Evolutionary conservation across 2,888 invertebrate species (phyloP).

Genomic region (Agrotis exclamationis): DNA sequence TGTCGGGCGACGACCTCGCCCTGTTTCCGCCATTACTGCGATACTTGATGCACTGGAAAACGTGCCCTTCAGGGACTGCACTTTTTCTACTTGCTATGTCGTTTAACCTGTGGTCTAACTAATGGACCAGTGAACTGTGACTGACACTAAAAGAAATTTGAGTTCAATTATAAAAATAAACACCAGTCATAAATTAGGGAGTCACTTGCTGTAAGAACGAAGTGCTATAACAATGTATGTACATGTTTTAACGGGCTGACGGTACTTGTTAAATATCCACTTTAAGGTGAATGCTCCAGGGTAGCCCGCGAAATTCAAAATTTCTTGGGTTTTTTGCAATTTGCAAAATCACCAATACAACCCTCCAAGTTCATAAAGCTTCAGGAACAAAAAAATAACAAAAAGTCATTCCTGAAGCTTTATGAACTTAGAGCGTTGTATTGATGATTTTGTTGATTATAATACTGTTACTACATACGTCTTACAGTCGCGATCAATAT

Average conservation of each 20-base stretch:
- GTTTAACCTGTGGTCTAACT: neutral
- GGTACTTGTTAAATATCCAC: slow-evolving; percentile 32
- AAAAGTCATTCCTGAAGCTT: too few relatives aligned
- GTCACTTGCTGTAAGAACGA: slow-evolving; percentile 10
- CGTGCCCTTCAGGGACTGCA: slow-evolving; percentile 8
- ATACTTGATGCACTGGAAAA: slow-evolving; percentile 38
- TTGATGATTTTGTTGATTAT: too few relatives aligned
- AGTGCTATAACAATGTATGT: neutral
- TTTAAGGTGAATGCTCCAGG: too few relatives aligned
- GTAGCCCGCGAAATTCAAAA: too few relatives aligned
- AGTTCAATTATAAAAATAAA: slow-evolving; percentile 17
- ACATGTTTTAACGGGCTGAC: slow-evolving; percentile 3
- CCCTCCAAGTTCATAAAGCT: too few relatives aligned
- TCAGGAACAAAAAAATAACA: too few relatives aligned
- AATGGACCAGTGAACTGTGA: neutral
- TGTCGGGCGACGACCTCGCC: slow-evolving; percentile 67
- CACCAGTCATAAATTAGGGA: slow-evolving; percentile 1
- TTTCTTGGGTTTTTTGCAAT: too few relatives aligned
- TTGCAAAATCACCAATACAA: too few relatives aligned
- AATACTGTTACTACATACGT: too few relatives aligned
- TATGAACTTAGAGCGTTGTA: too few relatives aligned
- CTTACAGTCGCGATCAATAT: too few relatives aligned
- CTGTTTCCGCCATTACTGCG: slow-evolving; percentile 63
- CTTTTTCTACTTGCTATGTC: slow-evolving; percentile 15
- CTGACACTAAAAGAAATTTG: slow-evolving; percentile 8